Base-by-base conservation (phyloP, 2,113 vertebrate genomes). In the Chitala chitala region DNA sequence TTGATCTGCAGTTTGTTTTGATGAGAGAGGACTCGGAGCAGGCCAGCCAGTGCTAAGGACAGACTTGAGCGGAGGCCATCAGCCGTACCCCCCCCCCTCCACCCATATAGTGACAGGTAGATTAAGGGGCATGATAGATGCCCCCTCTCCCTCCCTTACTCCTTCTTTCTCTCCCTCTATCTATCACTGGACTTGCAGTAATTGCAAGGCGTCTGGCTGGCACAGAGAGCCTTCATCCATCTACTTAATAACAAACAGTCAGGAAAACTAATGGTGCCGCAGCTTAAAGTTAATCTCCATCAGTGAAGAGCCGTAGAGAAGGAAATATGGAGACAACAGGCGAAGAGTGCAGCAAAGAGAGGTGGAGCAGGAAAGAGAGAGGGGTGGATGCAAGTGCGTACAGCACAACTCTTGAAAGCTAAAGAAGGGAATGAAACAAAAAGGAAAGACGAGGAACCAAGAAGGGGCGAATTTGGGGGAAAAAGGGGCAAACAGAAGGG, bases 191-290 rank as follows among this genome's bases (percentile, higher is more conserved):
- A 82, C 87, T 85, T 82, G 82, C 87, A 89, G 89, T 92, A 92
- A 92, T 92, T 90, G 89, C 83, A 84, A 85, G 84, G 87, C 82
- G 86, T 87, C 81, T 81, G 85, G 86, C 87, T 87, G 89, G 87
- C 86, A 90, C 87, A 85, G 86, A 82, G 83, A 87, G 84, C 87
- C 87, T 84, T 85, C 90, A 92, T 92, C 88, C 89, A 91, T 92
- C 90, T 91, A 88, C 87, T 91, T 92, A 92, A 92, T 90, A 91
- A 92, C 89, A 92, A 91, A 91, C 89, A 91, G 89, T 90, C 90
- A 91, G 82, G 82, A 87, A 88, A 88, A 92, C 87, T 86, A 85
- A 92, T 92, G 89, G 89, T 42, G 83, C 86, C 85, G 82, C 75
- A 56, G 84, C 86, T 84, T 84, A 75, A 78, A 87, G 89, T 90